Conservation (phyloP, 1,140 invertebrate genomes). For the Panagrolaimus sp. region DNA sequence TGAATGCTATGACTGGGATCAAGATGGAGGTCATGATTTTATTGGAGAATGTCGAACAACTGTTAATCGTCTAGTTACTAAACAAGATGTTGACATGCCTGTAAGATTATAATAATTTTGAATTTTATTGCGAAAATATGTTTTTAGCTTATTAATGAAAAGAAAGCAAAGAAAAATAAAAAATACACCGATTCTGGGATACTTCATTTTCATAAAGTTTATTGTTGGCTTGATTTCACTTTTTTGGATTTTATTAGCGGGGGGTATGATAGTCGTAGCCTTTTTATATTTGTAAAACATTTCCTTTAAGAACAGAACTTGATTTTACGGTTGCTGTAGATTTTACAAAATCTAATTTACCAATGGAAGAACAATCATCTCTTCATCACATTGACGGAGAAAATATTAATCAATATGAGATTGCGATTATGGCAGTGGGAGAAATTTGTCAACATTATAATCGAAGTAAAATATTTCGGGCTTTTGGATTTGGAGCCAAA, state of each 20-base stretch:
- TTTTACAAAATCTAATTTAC: slow-evolving; percentile 70
- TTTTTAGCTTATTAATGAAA: slow-evolving; percentile 62
- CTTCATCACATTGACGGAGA: slow-evolving; percentile 65
- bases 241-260: slow-evolving; percentile 55
- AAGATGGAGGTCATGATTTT: slow-evolving; percentile 63
- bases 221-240: slow-evolving; percentile 41
- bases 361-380: slow-evolving; percentile 64
- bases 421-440: slow-evolving; percentile 66
- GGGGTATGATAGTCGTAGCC: slow-evolving; percentile 37
- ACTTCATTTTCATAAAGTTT: slow-evolving; percentile 42
- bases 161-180: slow-evolving; percentile 55
- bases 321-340: slow-evolving; percentile 69
- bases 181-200: slow-evolving; percentile 52
- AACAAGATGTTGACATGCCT: slow-evolving; percentile 15
- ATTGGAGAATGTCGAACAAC: slow-evolving; percentile 61
- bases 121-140: slow-evolving; percentile 50
- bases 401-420: slow-evolving; percentile 66
- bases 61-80: slow-evolving; percentile 56
- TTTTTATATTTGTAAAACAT: background rate
- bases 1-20: slow-evolving; percentile 62
- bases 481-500: slow-evolving; percentile 51
- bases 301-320: slow-evolving; percentile 62
- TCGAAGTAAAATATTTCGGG: slow-evolving; percentile 56
- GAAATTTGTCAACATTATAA: slow-evolving; percentile 70
- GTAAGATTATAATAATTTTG: background rate